Evolutionary conservation across 2,888 invertebrate genomes (phyloP).

Genomic region (Eupithecia subfuscata): DNA sequence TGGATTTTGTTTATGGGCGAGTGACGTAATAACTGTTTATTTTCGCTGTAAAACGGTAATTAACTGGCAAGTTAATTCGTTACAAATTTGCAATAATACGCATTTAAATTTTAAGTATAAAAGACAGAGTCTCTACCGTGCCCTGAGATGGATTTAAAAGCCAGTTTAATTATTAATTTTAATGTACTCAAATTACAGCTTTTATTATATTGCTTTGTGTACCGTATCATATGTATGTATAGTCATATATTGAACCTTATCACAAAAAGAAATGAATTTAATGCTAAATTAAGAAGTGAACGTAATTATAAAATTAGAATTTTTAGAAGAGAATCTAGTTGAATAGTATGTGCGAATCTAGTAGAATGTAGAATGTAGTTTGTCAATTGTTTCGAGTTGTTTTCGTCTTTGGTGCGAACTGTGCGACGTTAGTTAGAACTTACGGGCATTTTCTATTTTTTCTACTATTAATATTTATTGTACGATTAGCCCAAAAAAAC

Average conservation of each 20-base stretch:
- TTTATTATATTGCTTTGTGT: background rate
- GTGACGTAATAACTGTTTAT: constrained; percentile 28
- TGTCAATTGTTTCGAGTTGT: no score
- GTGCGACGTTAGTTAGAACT: no score
- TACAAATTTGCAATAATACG: constrained; percentile 1
- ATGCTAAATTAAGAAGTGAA: no score
- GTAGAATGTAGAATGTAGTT: no score
- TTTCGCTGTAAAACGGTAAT: constrained; percentile 20
- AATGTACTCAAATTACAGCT: background rate
- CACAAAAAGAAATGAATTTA: background rate
- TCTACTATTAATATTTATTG: no score
- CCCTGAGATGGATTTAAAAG: no score
- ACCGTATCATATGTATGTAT: background rate
- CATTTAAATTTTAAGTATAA: background rate
- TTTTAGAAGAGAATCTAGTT: no score
- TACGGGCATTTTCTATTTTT: no score
- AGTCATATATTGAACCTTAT: background rate
- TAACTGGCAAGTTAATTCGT: constrained; percentile 9
- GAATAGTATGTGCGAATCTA: no score
- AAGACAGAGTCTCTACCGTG: no score
- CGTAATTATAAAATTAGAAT: background rate
- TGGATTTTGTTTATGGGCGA: constrained; percentile 39
- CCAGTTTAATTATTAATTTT: background rate
- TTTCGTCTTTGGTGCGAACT: no score
- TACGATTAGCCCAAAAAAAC: no score